These are phyloP conservation scores for Porites divaricata DNA, from an alignment of 92 coral and sea anemone species.

Conservation along the genomic window DNA sequence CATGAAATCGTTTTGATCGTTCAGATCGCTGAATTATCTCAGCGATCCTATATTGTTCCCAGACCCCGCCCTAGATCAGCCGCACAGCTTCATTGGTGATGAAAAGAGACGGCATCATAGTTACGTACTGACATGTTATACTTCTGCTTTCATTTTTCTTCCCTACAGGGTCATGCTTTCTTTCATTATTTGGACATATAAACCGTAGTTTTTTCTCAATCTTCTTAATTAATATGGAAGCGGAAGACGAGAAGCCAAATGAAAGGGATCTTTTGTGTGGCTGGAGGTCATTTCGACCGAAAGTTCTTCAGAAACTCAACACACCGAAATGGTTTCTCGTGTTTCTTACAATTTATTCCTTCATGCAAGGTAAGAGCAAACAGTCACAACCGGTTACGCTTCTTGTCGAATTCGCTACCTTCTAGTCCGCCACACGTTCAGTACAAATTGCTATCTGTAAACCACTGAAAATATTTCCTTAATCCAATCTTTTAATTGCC, in stretches of 20 bases:
- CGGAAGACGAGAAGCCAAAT: conserved; percentile 61
- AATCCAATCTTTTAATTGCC: no score
- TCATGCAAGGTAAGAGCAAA: conserved; percentile 89
- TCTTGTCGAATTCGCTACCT: no score
- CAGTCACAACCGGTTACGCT: not conserved
- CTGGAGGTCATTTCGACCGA: conserved; percentile 94
- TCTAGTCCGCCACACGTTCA: no score
- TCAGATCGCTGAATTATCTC: no score
- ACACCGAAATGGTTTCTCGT: conserved; percentile 98
- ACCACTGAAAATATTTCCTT: no score
- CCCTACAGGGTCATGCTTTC: conserved; percentile 30
- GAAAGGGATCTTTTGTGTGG: conserved; percentile 89
- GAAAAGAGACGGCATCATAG: no score
- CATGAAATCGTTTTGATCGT: no score
- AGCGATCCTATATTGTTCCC: no score
- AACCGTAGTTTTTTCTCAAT: not conserved
- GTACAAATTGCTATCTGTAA: no score
- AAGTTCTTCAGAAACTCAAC: conserved; percentile 91
- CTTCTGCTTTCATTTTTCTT: not conserved
- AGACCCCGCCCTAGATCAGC: no score
- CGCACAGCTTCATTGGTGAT: no score
- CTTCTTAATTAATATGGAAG: conserved; percentile 17
- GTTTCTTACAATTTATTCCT: conserved; percentile 94
- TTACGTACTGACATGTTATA: not conserved
- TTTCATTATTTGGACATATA: not conserved